Base-by-base conservation (phyloP, 2,113 vertebrate species). In the Alouatta palliata region DNA sequence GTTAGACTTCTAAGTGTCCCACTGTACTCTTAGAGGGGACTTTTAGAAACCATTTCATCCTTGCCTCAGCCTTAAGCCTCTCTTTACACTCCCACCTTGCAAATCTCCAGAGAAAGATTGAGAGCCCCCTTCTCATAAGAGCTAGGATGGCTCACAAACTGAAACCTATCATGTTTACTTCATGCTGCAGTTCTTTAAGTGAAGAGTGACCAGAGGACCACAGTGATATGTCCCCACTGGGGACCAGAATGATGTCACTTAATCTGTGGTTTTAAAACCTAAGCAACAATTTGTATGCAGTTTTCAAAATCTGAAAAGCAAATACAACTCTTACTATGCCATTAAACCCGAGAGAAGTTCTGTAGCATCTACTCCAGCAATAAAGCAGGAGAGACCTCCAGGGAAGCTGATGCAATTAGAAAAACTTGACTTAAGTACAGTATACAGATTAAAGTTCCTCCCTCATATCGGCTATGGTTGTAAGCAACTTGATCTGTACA, bases 371-470 rank as follows among this genome's bases (percentile, higher is more conserved):
- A 87, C 49, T 81, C 37, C 76, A 90, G 54, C 87, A 77, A 70
- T 76, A 82, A 95, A 97, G 37, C 76, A 92, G 49, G 80, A 81
- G 58, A 91, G 56, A 87, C 84, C 97, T 89, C 80, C 37, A 93
- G 93, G 86, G 86, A 93, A 93, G 84, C 86, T 68, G 52, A 89
- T 70, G 35, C 80, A 91, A 88, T 91, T 82, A 95, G 73, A 81
- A 87, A 94, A 97, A 92, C 82, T 68, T 97, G 85, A 96, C 91
- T 96, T 95, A 96, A 97, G 64, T 88, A 87, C 86, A 96, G 70
- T 71, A 27, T 84, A 71, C 91, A 90, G 71, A 97, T 95, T 81
- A 91, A 80, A 95, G 81, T 94, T 92, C 27, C 64, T 81, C 56
- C 85, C 70, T 93, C 5, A 16, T 80, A 32, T 56, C 70, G 75